Evolutionary conservation across 2,113 vertebrate genomes (phyloP), one percentile per base, ranked within the genome.

Genomic region (Ivindomyrus marchei): DNA sequence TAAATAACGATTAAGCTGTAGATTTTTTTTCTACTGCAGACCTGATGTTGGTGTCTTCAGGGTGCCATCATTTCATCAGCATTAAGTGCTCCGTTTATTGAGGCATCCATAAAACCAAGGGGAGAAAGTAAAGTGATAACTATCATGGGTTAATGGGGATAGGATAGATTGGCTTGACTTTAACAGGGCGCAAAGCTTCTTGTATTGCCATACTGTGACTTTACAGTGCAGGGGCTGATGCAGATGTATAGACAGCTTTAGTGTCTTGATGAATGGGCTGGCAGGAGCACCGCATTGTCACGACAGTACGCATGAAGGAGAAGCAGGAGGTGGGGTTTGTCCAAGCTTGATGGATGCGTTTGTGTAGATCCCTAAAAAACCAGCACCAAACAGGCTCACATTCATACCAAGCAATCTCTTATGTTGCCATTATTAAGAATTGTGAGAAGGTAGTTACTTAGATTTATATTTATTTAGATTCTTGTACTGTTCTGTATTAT

Each of bases 181-280:
- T 77, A 85, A 90, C 87, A 66, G 47, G 83, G 74, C 85, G 21
- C 27, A 36, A 15, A 90, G 66, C 58, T 19, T 46, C 90, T 92
- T 42, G 87, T 88, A 66, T 88, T 91, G 85, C 50, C 83, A 49
- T 90, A 45, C 52, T 45, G n/a, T 53, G 62, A 87, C 47, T 49
- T 91, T 88, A 91, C 52, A 70, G 45, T 24, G 27, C n/a, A 47
- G 15, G 89, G 91, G 90, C 58, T 89, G 85, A 92, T 91, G 89
- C 62, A 52, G 13, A 31, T 1, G n/a, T 10, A 39, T 58, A 42
- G 45, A 90, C 58, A 89, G 87, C 15, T 92, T 91, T 90, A 90
- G 89, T 90, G 92, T 88, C 85, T 10, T 90, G 90, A 91, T 87
- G 88, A 91, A 93, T 91, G 91, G 84, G 83, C 90, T 24, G n/a